These are phyloP conservation scores for Eretmochelys imbricata DNA, from an alignment of 2,113 vertebrate genomes.

Conservation along the genomic window DNA sequence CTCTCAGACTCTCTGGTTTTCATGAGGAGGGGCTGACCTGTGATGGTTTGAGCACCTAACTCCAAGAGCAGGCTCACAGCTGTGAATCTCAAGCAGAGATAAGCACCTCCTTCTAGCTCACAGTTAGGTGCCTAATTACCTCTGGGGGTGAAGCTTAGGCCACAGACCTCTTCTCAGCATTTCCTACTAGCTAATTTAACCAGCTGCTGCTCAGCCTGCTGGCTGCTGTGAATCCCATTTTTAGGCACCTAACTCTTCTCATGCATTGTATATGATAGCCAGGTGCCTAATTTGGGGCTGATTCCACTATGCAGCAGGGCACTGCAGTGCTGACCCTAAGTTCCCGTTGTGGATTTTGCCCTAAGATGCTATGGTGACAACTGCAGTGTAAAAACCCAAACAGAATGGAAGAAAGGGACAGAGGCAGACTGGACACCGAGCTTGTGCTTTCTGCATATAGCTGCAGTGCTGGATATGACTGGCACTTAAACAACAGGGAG, in stretches of 20 bases:
- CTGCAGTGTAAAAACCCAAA: not conserved
- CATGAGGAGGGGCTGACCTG: not conserved
- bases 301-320: not conserved
- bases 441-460: not conserved
- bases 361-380: not conserved
- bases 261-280: not conserved
- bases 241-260: not conserved
- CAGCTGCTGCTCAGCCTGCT: not conserved
- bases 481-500: not conserved
- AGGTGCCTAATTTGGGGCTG: not conserved
- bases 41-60: not conserved
- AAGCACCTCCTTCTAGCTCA: not conserved
- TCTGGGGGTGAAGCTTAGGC: no score
- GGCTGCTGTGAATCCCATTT: not conserved
- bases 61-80: not conserved
- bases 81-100: not conserved
- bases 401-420: not conserved
- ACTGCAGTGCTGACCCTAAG: not conserved
- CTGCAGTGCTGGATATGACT: not conserved
- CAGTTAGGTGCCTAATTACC: not conserved
- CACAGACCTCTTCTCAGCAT: not conserved
- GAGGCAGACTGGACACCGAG: not conserved
- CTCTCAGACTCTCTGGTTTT: not conserved
- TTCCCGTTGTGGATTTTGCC: no score
- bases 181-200: not conserved